phyloP scores from a whole-genome alignment of 2,797 vertebrate genomes.

The Lepidocolaptes lacrymiger region DNA sequence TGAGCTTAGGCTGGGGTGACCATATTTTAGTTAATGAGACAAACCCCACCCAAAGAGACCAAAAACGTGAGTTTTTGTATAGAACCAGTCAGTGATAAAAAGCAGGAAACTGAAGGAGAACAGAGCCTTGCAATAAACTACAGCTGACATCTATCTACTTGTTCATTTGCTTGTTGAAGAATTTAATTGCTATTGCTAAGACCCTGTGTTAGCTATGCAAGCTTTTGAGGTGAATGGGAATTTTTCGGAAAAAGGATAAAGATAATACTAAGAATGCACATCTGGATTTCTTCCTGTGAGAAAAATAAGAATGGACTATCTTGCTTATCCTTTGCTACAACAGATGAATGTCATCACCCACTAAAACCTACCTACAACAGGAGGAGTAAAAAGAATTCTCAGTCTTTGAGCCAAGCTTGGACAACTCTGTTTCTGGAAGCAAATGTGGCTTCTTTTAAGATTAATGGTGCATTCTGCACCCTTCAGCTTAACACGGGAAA shows the following conservation, averaged over 20 bases:
- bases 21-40: not conserved
- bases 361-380: slow-evolving; percentile 53
- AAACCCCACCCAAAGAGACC: not conserved
- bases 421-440: slow-evolving; percentile 14
- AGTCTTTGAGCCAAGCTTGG: slow-evolving; percentile 9
- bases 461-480: slow-evolving; percentile 41
- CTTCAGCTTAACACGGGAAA: slow-evolving; percentile 42
- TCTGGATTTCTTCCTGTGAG: slow-evolving; percentile 37
- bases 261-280: slow-evolving; percentile 7
- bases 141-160: not conserved
- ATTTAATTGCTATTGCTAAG: not conserved
- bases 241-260: not conserved
- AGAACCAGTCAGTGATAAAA: not conserved
- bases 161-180: not conserved
- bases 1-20: not conserved
- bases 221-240: not conserved
- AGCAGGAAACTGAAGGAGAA: not conserved
- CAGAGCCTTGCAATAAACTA: not conserved
- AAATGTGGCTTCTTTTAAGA: slow-evolving; percentile 49
- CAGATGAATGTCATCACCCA: slow-evolving; percentile 52
- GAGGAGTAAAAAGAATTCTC: not conserved
- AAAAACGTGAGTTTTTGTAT: not conserved
- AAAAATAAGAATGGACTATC: not conserved
- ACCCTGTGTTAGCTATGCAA: not conserved
- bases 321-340: slow-evolving; percentile 25